Evolutionary conservation across 2,113 vertebrate species (phyloP).

Genomic region (Perca schrenkii): DNA sequence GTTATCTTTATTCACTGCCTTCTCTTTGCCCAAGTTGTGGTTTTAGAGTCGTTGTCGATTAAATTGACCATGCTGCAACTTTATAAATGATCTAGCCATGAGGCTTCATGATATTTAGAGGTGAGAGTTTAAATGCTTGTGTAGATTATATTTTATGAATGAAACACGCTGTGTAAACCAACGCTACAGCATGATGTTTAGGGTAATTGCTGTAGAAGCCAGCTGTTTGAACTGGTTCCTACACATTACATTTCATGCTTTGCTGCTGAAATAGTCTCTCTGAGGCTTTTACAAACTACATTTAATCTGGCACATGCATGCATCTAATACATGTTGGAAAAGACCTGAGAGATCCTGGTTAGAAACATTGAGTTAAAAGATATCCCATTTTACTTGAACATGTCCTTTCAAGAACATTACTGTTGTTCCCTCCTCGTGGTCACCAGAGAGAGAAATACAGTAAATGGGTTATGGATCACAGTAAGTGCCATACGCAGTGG

Average conservation of each 20-base stretch:
- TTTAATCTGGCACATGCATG: background rate
- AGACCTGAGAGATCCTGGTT: background rate
- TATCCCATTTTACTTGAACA: slow-evolving; percentile 24
- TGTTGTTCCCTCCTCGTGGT: background rate
- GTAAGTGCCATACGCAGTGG: slow-evolving; percentile 21
- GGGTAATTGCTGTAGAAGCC: slow-evolving; percentile 8
- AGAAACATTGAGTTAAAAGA: slow-evolving; percentile 14
- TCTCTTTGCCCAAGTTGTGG: background rate
- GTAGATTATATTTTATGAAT: slow-evolving; percentile 35
- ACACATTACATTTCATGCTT: slow-evolving; percentile 11
- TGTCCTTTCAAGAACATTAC: slow-evolving; percentile 20
- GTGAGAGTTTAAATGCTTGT: slow-evolving; percentile 18
- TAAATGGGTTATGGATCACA: slow-evolving; percentile 32
- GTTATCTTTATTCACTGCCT: background rate
- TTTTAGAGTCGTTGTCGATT: slow-evolving; percentile 20
- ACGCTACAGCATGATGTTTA: slow-evolving; percentile 11
- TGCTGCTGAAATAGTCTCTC: slow-evolving; percentile 30
- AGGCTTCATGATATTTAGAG: slow-evolving; percentile 27
- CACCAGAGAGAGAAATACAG: slow-evolving; percentile 33
- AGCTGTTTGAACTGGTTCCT: slow-evolving; percentile 27
- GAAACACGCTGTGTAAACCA: slow-evolving; percentile 17
- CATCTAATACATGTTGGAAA: slow-evolving; percentile 27
- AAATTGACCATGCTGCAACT: slow-evolving; percentile 30
- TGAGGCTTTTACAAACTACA: slow-evolving; percentile 20
- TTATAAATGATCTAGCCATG: slow-evolving; percentile 16